These are phyloP conservation scores for Trichogramma evanescens DNA, from an alignment of 2,888 invertebrate species.

Conservation along the genomic window DNA sequence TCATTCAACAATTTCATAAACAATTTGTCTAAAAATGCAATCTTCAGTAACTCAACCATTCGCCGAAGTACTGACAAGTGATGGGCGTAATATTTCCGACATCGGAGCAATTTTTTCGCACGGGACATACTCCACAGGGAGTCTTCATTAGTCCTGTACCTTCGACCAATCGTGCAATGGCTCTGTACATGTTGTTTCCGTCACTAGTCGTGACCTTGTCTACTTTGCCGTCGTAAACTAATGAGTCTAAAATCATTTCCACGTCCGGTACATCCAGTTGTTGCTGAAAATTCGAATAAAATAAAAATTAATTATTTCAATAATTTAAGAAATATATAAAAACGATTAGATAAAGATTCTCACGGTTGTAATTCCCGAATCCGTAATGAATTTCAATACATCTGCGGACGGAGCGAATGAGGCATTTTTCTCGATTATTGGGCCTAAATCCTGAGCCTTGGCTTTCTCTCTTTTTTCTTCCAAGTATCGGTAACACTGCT, in stretches of 20 bases:
- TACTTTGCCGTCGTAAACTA: constrained; percentile 88
- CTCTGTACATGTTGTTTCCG: constrained; percentile 68
- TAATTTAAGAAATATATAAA: neutral
- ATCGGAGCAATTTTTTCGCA: constrained; percentile 64
- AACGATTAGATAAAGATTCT: neutral
- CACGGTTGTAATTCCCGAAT: constrained; percentile 87
- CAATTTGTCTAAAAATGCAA: neutral
- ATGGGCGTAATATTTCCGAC: constrained; percentile 78
- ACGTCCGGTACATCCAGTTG: constrained; percentile 71
- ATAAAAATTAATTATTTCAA: constrained; percentile 10
- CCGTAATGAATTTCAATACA: constrained; percentile 83
- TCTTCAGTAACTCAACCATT: constrained; percentile 59
- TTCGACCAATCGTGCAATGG: constrained; percentile 67
- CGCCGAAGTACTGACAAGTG: constrained; percentile 78
- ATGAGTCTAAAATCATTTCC: constrained; percentile 83
- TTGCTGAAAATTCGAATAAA: constrained; percentile 43
- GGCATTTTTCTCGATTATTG: constrained; percentile 68
- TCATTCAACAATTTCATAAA: neutral
- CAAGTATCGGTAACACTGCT: constrained; percentile 80
- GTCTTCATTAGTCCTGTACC: constrained; percentile 75
- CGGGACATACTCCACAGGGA: constrained; percentile 89
- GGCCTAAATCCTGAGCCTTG: constrained; percentile 51
- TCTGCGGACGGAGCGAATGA: constrained; percentile 79
- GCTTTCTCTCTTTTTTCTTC: constrained; percentile 61
- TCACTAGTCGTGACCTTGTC: constrained; percentile 64